phyloP scores from a whole-genome alignment of 2,888 invertebrate species.

The Pegoplata infirma region DNA sequence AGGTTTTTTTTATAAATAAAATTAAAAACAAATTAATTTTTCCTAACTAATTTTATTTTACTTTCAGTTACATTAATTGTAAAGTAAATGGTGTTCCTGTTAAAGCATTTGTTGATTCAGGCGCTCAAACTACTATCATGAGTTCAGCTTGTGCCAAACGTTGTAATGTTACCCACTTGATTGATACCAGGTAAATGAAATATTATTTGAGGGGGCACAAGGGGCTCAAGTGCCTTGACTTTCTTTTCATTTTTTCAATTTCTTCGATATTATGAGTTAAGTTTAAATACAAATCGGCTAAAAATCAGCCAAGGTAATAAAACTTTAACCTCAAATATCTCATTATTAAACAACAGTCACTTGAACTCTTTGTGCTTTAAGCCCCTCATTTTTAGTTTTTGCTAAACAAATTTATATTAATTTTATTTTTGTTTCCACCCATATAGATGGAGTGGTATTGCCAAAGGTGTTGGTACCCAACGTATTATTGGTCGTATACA shows the following conservation, averaged over 20 bases:
- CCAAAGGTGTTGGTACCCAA: conserved; percentile 98
- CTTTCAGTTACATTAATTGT: conserved; percentile 89
- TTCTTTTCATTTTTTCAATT: too few relatives aligned
- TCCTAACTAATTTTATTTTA: background rate
- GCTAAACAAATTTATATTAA: background rate
- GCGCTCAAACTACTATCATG: conserved; percentile 99
- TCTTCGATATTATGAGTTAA: too few relatives aligned
- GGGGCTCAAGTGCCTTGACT: too few relatives aligned
- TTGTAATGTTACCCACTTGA: conserved; percentile 93
- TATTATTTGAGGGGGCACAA: too few relatives aligned
- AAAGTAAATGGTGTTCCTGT: conserved; percentile 97
- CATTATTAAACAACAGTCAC: too few relatives aligned
- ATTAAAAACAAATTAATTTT: background rate
- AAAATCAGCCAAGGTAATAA: too few relatives aligned
- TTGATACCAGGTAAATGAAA: conserved; percentile 86
- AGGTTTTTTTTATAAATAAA: too few relatives aligned
- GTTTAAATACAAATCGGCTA: too few relatives aligned
- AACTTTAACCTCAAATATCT: too few relatives aligned
- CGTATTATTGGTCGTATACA: conserved; percentile 97
- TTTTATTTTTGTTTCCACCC: background rate
- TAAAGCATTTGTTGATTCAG: conserved; percentile 99
- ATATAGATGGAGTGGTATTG: conserved; percentile 94
- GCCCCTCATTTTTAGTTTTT: background rate
- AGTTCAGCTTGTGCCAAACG: conserved; percentile 96
- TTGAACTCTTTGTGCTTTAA: too few relatives aligned